Conservation (phyloP, 23 tunicate genomes). For the Ciona savignyi region DNA sequence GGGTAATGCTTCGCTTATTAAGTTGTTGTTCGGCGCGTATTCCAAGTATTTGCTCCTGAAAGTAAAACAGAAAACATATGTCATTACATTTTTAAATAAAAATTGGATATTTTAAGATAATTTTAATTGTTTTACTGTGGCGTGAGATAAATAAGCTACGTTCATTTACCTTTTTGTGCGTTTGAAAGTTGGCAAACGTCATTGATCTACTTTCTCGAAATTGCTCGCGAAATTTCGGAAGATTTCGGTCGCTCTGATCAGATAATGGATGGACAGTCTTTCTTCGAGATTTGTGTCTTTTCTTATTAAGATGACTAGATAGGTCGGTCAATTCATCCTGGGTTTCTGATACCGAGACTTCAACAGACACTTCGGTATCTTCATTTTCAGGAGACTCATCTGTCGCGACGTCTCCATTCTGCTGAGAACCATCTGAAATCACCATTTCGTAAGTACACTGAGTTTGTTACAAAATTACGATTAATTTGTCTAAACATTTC, state of each 20-base stretch:
- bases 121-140: neutral
- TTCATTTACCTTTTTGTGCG: slow-evolving; percentile 9
- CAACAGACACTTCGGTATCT: neutral
- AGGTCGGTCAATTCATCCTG: neutral
- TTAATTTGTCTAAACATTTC: too few relatives aligned
- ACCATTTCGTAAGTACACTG: too few relatives aligned
- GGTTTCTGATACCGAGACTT: neutral
- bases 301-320: neutral
- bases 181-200: slow-evolving; percentile 9
- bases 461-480: too few relatives aligned
- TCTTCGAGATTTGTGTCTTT: slow-evolving; percentile 1
- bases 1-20: slow-evolving; percentile 32
- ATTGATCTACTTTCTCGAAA: slow-evolving; percentile 20
- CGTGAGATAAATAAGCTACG: neutral
- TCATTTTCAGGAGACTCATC: too few relatives aligned
- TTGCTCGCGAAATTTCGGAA: neutral
- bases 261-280: slow-evolving; percentile 16
- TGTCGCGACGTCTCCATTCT: too few relatives aligned
- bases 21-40: slow-evolving; percentile 35
- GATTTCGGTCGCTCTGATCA: neutral
- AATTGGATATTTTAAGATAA: too few relatives aligned
- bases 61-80: neutral
- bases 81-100: slow-evolving; percentile 6
- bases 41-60: slow-evolving; percentile 40
- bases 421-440: too few relatives aligned